Conservation (phyloP, 2,797 vertebrate species). For the Thunnus albacares region DNA sequence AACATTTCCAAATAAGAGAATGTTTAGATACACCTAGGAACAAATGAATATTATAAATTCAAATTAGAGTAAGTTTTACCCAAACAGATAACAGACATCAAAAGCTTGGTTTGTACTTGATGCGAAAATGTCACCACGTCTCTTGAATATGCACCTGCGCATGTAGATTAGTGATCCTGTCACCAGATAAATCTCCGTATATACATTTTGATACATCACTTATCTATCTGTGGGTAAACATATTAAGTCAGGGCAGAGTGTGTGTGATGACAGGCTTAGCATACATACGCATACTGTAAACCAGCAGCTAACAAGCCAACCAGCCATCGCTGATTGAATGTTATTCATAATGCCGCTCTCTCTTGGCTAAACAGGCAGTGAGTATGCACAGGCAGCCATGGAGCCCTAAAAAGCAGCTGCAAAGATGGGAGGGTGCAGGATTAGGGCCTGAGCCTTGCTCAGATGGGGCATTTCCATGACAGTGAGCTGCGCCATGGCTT, state of each 20-base stretch:
- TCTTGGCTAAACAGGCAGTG: conserved; percentile 65
- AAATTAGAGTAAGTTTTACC: not conserved
- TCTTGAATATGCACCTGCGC: conserved; percentile 22
- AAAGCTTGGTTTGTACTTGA: conserved; percentile 10
- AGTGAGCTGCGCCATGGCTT: conserved; percentile 82
- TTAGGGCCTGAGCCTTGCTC: conserved; percentile 83
- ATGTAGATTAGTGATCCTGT: conserved; percentile 34
- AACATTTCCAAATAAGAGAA: not conserved
- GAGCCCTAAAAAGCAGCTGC: conserved; percentile 85
- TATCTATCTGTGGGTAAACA: conserved; percentile 58
- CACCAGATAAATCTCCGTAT: conserved; percentile 34
- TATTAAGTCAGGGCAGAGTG: conserved; percentile 47
- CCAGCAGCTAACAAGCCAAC: conserved; percentile 60
- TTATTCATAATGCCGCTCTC: conserved; percentile 71
- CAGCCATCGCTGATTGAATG: conserved; percentile 73
- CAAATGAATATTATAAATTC: not conserved
- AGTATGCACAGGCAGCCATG: conserved; percentile 65
- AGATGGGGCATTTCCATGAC: conserved; percentile 88
- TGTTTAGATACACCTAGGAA: not conserved
- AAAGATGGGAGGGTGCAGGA: conserved; percentile 82
- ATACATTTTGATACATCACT: conserved; percentile 56
- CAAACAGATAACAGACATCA: conserved; percentile 30
- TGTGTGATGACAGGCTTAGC: conserved; percentile 57
- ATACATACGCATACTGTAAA: conserved; percentile 59
- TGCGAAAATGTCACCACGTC: not conserved